A percentile compares a stretch with the other conserved stretches of the same genome.
These are phyloP conservation scores for Eucera pruinosa DNA, from an alignment of 2,888 invertebrate genomes.

Conservation along the genomic window DNA sequence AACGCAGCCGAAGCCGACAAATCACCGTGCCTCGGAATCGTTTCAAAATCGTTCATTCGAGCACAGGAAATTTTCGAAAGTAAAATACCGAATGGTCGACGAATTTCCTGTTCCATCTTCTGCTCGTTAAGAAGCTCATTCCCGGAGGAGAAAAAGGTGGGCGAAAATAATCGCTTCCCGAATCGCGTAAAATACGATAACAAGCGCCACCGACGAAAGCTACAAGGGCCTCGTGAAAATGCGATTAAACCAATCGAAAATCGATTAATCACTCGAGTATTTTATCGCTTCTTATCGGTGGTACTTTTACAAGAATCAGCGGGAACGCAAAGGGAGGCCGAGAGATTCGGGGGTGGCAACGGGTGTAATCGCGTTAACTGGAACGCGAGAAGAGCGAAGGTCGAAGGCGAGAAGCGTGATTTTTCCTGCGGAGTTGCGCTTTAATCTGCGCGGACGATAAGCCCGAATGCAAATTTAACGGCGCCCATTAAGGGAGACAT, in stretches of 20 bases:
- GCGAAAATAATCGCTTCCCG: neutral
- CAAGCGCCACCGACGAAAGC: neutral
- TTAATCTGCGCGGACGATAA: conserved; percentile 51
- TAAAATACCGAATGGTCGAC: neutral
- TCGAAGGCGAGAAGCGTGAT: conserved; percentile 32
- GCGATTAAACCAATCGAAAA: conserved; percentile 24
- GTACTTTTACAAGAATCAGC: neutral
- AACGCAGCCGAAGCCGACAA: no score
- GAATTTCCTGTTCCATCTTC: no score
- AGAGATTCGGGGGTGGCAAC: no score
- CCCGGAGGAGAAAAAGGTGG: no score
- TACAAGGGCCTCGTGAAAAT: conserved; percentile 7
- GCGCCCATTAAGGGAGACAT: conserved; percentile 63
- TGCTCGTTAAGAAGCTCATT: neutral
- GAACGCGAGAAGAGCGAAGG: conserved; percentile 19
- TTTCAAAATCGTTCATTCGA: neutral
- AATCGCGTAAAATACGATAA: conserved; percentile 8
- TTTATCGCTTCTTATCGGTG: conserved; percentile 1
- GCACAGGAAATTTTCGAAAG: neutral
- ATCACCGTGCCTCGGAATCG: no score
- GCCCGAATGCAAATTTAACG: conserved; percentile 60
- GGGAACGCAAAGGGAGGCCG: neutral
- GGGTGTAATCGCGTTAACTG: conserved; percentile 30
- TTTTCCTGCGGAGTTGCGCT: conserved; percentile 39
- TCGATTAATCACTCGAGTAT: conserved; percentile 6